Evolutionary conservation across 2,113 vertebrate genomes (phyloP), one percentile per base, ranked within the genome.

Genomic region (Willisornis vidua): DNA sequence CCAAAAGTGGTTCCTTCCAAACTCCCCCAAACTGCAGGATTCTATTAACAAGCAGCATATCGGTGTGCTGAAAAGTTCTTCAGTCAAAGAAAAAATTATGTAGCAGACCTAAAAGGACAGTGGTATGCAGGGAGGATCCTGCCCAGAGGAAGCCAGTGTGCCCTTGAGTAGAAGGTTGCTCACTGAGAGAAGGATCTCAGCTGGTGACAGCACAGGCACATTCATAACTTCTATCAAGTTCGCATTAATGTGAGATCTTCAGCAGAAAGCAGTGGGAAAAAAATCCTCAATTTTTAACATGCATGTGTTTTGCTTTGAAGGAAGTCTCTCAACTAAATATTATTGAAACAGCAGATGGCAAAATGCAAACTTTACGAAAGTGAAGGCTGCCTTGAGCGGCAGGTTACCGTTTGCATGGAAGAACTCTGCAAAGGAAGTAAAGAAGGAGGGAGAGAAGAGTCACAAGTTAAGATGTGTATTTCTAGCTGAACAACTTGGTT

Each of bases 271-370:
- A 58, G 51, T 2, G 2, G 7, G 4, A 39, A 74, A 41, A 45
- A 54, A 1, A 0, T 2, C 28, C 41, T 68, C 59, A 43, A 78
- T 87, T 92, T 95, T 89, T 61, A 80, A 67, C 2, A 4, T 31
- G 58, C 28, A 26, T 25, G 18, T 96, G 74, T 91, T 87, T 91
- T 89, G 72, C 84, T 97, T 96, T 97, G 94, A 94, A 97, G 96
- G 94, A 97, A 97, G 92, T 94, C 73, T 90, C 85, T 89, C 71
- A 80, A 63, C 83, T 91, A 96, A 94, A 84, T 87, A 84, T 94
- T 84, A 94, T 95, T 81, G 45, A 84, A 96, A 77, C 71, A 87
- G 73, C 91, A 94, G 88, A 96, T 96, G 97, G 90, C 71, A 97
- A 94, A 95, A 88, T 13, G 57, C 83, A 96, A 94, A 83, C 63